Percentiles rank a stretch among this genome's conserved stretches.
Conservation (phyloP, 2,113 vertebrate genomes). For the Delphinus delphis region DNA sequence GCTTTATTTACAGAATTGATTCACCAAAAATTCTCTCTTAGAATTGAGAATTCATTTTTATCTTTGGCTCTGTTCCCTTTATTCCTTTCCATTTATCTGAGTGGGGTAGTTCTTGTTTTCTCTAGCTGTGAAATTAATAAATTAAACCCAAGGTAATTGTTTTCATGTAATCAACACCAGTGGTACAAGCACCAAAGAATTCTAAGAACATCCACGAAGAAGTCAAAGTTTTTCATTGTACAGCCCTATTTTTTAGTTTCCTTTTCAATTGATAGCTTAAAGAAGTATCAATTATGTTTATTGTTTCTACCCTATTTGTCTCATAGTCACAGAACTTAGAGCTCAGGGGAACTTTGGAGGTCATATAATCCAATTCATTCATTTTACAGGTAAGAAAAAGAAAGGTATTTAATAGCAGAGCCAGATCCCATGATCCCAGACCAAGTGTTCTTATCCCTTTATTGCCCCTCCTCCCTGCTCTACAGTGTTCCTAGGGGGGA, state of each 20-base stretch:
- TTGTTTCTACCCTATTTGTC: neutral
- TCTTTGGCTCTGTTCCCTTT: neutral
- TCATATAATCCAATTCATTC: neutral
- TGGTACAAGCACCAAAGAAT: neutral
- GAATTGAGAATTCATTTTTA: slow-evolving; percentile 9
- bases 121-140: neutral
- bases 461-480: neutral
- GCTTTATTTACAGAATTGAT: neutral
- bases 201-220: neutral
- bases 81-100: neutral
- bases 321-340: slow-evolving; percentile 7
- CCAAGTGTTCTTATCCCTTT: neutral
- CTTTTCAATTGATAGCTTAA: slow-evolving; percentile 34
- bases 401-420: neutral
- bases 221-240: neutral
- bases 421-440: neutral
- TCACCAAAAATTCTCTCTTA: slow-evolving; percentile 5
- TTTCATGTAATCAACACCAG: neutral
- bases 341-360: neutral
- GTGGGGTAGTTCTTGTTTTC: neutral
- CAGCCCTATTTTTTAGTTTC: neutral
- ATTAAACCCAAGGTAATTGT: neutral
- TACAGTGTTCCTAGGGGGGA: neutral
- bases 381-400: neutral
- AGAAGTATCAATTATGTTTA: neutral